A percentile compares a stretch with the other conserved stretches of the same genome.
Conservation (phyloP, 2,113 vertebrate genomes). For the Microtus ochrogaster region DNA sequence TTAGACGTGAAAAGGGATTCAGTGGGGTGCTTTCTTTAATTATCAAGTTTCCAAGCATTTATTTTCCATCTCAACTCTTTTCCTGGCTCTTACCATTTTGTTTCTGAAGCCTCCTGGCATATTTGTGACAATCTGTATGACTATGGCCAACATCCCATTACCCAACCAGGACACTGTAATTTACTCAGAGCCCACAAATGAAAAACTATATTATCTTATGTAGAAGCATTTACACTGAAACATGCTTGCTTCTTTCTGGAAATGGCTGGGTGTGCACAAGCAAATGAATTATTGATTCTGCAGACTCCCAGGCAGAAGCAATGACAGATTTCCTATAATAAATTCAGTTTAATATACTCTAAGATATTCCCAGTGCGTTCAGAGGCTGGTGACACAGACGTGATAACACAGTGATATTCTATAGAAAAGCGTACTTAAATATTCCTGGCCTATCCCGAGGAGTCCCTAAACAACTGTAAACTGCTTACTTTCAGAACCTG, state of each 20-base stretch:
- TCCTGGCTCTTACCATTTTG: not conserved
- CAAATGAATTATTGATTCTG: not conserved
- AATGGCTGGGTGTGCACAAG: not conserved
- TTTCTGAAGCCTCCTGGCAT: not conserved
- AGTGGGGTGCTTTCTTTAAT: not conserved
- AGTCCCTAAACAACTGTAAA: constrained; percentile 61
- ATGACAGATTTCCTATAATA: constrained; percentile 36
- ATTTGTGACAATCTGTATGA: not conserved
- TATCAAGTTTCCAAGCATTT: not conserved
- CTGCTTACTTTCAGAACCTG: constrained; percentile 90
- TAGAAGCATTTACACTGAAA: not conserved
- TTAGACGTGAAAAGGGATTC: not conserved
- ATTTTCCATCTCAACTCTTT: not conserved
- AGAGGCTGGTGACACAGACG: not conserved
- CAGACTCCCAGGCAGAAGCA: not conserved
- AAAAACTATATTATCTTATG: not conserved
- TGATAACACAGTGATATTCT: not conserved
- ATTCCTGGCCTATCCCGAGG: constrained; percentile 8
- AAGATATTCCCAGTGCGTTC: not conserved
- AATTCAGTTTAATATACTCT: not conserved
- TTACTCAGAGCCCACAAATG: not conserved
- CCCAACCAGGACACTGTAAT: not conserved
- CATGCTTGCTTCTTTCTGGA: not conserved
- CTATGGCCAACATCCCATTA: not conserved
- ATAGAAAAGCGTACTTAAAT: not conserved